Conservation (phyloP, 2,113 vertebrate species). For the Spea bombifrons region DNA sequence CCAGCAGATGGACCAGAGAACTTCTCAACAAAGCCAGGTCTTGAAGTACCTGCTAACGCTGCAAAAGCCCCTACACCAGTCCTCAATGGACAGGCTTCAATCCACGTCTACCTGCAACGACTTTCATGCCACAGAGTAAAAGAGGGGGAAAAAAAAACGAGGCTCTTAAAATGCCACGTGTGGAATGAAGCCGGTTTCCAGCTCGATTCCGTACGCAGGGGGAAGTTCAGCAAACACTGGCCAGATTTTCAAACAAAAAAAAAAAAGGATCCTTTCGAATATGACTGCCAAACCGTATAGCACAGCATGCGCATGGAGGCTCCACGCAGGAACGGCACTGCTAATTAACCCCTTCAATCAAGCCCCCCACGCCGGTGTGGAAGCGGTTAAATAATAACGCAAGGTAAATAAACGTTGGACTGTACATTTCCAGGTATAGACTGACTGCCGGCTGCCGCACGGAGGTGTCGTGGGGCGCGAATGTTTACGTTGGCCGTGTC, state of each 20-base stretch:
- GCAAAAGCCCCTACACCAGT: neutral
- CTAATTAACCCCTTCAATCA: slow-evolving; percentile 23
- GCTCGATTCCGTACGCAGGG: slow-evolving; percentile 39
- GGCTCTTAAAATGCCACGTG: slow-evolving; percentile 53
- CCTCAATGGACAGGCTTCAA: neutral
- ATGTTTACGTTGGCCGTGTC: slow-evolving; percentile 32
- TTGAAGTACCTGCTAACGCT: neutral
- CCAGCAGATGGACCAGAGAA: too few relatives aligned
- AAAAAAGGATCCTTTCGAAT: slow-evolving; percentile 42
- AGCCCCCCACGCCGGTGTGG: neutral
- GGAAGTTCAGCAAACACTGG: slow-evolving; percentile 49
- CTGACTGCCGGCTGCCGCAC: slow-evolving; percentile 14
- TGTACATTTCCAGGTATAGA: slow-evolving; percentile 4
- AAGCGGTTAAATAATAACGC: neutral
- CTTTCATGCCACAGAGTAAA: slow-evolving; percentile 43
- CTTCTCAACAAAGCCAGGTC: neutral
- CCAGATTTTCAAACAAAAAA: slow-evolving; percentile 52
- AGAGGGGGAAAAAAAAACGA: slow-evolving; percentile 3
- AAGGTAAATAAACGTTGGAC: slow-evolving; percentile 10
- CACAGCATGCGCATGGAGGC: slow-evolving; percentile 52
- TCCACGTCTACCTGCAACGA: slow-evolving; percentile 22
- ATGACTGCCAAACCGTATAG: slow-evolving; percentile 57
- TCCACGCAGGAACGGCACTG: slow-evolving; percentile 44
- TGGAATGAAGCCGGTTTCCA: slow-evolving; percentile 55
- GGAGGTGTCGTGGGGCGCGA: slow-evolving; percentile 1